Base-by-base conservation (phyloP, 2,113 vertebrate species). In the Phrynosoma platyrhinos region DNA sequence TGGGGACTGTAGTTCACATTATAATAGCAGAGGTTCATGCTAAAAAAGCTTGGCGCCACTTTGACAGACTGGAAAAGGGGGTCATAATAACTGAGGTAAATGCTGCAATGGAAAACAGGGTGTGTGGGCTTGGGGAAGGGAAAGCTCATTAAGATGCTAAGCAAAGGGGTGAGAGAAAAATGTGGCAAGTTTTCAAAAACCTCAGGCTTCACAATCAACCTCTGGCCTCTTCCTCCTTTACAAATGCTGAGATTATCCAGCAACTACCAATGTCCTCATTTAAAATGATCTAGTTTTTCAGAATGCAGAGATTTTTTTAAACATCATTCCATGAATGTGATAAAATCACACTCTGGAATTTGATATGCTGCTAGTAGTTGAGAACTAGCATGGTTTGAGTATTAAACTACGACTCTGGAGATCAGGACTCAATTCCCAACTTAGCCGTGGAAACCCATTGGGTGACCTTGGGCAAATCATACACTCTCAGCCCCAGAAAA, bases 41-140 rank as follows among this genome's bases (percentile, higher is more conserved):
- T 83, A n/a, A 47, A 64, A 52, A 4, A 14, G 9, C 9, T 47
- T 79, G 55, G 71, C 68, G 30, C 20, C 77, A 32, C 36, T 68
- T 79, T 36, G 0, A 0, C 4, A 82, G 36, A 5, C 16, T 25
- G 90, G 12, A 25, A n/a, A 53, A 12, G 7, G 21, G 53, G 77
- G 64, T 52, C 53, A n/a, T n/a, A n/a, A n/a, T 68, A 52, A 42
- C 2, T 3, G 42, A 55, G 85, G n/a, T 47, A 83, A 14, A 1
- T 16, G 83, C 2, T 1, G 1, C 77, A 58, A 72, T 9, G 3
- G 0, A 80, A 72, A 88, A 52, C 1, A 78, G 0, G 18, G 18
- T 53, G 20, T 9, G 9, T 40, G 14, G 58, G 14, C 58, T 4
- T 18, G 58, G 58, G 58, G 58, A 36, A 42, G 55, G 40, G 4